Evolutionary conservation across 2,797 vertebrate species (phyloP), one percentile per base, ranked within the genome.

Genomic region (Phoxinus dragarum): DNA sequence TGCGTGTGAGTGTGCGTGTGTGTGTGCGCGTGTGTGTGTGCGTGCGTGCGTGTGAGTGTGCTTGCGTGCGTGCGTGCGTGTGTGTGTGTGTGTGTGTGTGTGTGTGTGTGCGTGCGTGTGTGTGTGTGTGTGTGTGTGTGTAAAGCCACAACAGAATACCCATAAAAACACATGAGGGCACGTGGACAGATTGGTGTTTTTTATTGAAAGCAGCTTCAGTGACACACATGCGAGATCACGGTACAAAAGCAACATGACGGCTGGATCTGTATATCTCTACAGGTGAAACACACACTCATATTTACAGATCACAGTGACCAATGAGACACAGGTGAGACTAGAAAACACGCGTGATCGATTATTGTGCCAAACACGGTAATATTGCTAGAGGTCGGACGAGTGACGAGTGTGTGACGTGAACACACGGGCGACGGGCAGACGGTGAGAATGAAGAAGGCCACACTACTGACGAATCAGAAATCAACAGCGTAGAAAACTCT

Each of bases 221-320:
- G 96, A 95, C 95, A 97, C 96, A 98, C 98, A 98, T 99, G 98
- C 97, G 98, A 95, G 94, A 96, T 97, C 96, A 97, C 96, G 96
- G 96, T 97, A 98, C 97, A 97, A 59, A 72, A 97, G 92, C 96
- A 95, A 96, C 97, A 96, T 96, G 96, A 97, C 97, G 96, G 94
- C 94, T 95, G 96, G 94, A 85, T 93, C 95, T 95, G 96, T 94
- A 96, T 96, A 97, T 96, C 95, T 94, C 94, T 96, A 93, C 93
- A 97, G 94, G 94, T 94, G 94, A 94, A 94, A 94, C 96, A 94
- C 95, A 94, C 90, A 89, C 89, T 93, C 88, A 88, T 95, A 95
- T 96, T 93, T 96, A 95, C 94, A 96, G 90, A 94, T 95, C 95
- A 96, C 95, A 96, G 94, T 95, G 94, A 94, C 90, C 91, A 91